A percentile compares a stretch with the other conserved stretches of the same genome.
Conservation (phyloP, 1,140 invertebrate species). For the honey bee (Apis mellifera) region Amel_HAv3.1 CM009945.2:2287501-2288000, state of each 20-base stretch:
- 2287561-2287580: not conserved
- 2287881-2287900: not conserved
- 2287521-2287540: not conserved
- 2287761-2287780: not conserved
- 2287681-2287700: conserved; percentile 8
- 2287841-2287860: conserved; percentile 6
- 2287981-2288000: not conserved
- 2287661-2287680: conserved; percentile 44
- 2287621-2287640: not conserved
- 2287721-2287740: conserved; percentile 14
- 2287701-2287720: not conserved
- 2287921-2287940: no score
- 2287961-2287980: not conserved
- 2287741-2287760: not conserved
- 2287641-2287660: conserved; percentile 14
- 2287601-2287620: not conserved
- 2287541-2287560: not conserved
- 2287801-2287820: conserved; percentile 32
- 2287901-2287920: not conserved
- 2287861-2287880: not conserved
- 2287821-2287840: conserved; percentile 4
- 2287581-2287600: conserved; percentile 14
- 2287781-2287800: conserved; percentile 15
- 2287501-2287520: conserved; percentile 4
- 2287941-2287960: not conserved